Base-by-base conservation (phyloP, 2,113 vertebrate genomes). In the Thalassoma bifasciatum region DNA sequence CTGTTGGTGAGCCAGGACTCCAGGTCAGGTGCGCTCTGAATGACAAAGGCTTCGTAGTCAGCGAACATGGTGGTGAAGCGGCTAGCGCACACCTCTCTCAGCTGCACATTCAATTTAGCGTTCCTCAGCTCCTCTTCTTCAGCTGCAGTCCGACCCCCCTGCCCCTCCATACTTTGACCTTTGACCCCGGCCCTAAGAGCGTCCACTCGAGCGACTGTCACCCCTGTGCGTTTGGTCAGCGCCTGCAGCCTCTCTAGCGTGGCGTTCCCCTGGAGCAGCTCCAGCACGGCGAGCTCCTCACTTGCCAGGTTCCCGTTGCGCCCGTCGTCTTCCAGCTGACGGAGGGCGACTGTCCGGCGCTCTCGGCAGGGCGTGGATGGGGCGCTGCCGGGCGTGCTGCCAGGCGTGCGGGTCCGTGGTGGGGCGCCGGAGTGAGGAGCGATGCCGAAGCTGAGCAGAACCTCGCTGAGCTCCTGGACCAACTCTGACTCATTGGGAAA, bases 11-110 rank as follows among this genome's bases (percentile, higher is more conserved):
- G 94, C 96, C 97, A 98, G 0, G 96, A 94, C 66, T 98, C 95
- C 92, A 97, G 90, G 79, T 97, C 95, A 0, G 95, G 94, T 3
- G 96, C 94, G 0, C 95, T 94, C 83, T 97, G 97, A 72, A 98
- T 98, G 86, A 98, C 96, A 2, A 98, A 98, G 0, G 96, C 95
- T 82, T 98, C 97, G 0, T 98, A 98, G 85, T 98, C 96, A 0
- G 95, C 92, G 0, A 98, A 98, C 95, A 98, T 95, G 88, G 95
- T 95, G 0, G 94, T 95, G 75, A 98, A 98, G 81, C 95, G 95
- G 73, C 94, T 93, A 44, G 96, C 96, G 0, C 97, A 98, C 76
- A 97, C 95, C 80, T 98, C 97, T 0, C 96, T 93, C n/a, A 98
- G 92, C 85, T 97, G 96, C 22, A 96, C 95, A 0, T 95, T 96